These are phyloP conservation scores for Drosophila suzukii DNA, from an alignment of 1,140 invertebrate species.

Conservation along the genomic window DNA sequence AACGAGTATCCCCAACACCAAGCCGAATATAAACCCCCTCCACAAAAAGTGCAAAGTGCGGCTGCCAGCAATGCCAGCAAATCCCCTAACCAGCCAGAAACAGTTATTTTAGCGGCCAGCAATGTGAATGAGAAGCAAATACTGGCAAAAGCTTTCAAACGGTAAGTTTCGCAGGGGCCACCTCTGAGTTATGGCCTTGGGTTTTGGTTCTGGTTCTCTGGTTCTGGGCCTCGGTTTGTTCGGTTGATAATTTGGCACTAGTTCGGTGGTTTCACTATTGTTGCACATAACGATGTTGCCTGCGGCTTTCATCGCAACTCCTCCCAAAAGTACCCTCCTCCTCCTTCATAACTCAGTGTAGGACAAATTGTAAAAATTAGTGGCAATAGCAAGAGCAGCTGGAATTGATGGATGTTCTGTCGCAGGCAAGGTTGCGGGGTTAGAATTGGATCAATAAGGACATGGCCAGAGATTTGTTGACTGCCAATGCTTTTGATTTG, in stretches of 20 bases:
- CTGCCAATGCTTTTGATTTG: slow-evolving; percentile 35
- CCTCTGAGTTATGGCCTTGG: slow-evolving; percentile 35
- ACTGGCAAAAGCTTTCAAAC: slow-evolving; percentile 83
- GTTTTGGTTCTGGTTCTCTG: too few relatives aligned
- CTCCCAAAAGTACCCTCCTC: background rate
- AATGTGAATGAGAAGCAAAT: slow-evolving; percentile 84
- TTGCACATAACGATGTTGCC: slow-evolving; percentile 58
- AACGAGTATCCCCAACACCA: slow-evolving; percentile 11
- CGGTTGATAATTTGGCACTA: slow-evolving; percentile 78
- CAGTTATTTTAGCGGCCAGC: slow-evolving; percentile 83
- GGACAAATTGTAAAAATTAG: slow-evolving; percentile 66
- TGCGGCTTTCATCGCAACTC: slow-evolving; percentile 51
- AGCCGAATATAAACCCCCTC: background rate
- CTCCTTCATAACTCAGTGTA: slow-evolving; percentile 63
- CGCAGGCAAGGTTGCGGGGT: background rate
- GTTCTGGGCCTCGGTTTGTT: slow-evolving; percentile 27
- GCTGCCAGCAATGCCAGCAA: slow-evolving; percentile 45
- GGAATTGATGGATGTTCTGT: slow-evolving; percentile 41
- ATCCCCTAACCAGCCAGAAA: slow-evolving; percentile 72
- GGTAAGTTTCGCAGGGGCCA: slow-evolving; percentile 60
- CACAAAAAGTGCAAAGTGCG: slow-evolving; percentile 46
- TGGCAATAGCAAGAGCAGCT: slow-evolving; percentile 33
- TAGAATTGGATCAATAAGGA: slow-evolving; percentile 35
- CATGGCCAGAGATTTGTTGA: slow-evolving; percentile 36
- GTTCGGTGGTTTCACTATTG: slow-evolving; percentile 69